Conservation (phyloP, 2,797 vertebrate species). For the Anguilla pacifica region DNA sequence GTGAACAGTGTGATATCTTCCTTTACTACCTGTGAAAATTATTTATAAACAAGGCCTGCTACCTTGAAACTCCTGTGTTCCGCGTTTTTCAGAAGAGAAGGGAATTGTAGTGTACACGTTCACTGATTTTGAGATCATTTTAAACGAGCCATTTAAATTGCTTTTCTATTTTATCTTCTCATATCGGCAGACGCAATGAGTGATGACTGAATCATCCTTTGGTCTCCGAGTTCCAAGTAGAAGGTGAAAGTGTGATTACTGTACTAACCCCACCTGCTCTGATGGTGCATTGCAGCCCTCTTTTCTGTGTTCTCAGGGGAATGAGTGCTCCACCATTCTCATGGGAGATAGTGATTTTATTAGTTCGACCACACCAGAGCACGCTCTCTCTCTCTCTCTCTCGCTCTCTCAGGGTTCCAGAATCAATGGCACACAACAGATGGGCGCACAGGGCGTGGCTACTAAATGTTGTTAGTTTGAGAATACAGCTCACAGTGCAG, state of each 20-base stretch:
- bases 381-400: neutral
- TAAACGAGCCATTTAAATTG: neutral
- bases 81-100: neutral
- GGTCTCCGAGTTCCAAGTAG: neutral
- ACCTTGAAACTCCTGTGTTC: neutral
- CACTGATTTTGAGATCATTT: neutral
- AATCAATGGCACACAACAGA: neutral
- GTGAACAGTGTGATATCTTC: neutral
- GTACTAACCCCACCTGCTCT: neutral
- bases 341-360: neutral
- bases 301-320: neutral
- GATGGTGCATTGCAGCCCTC: neutral
- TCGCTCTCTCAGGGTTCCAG: neutral
- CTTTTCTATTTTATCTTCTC: neutral
- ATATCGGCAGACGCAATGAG: neutral
- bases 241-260: neutral
- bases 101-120: neutral
- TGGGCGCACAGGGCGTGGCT: neutral
- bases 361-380: neutral
- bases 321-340: neutral
- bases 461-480: neutral
- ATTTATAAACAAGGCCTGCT: neutral
- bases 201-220: neutral
- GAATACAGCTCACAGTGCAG: neutral
- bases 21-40: neutral